These are phyloP conservation scores for Glossophaga mutica DNA, from an alignment of 2,797 vertebrate genomes.

Conservation along the genomic window DNA sequence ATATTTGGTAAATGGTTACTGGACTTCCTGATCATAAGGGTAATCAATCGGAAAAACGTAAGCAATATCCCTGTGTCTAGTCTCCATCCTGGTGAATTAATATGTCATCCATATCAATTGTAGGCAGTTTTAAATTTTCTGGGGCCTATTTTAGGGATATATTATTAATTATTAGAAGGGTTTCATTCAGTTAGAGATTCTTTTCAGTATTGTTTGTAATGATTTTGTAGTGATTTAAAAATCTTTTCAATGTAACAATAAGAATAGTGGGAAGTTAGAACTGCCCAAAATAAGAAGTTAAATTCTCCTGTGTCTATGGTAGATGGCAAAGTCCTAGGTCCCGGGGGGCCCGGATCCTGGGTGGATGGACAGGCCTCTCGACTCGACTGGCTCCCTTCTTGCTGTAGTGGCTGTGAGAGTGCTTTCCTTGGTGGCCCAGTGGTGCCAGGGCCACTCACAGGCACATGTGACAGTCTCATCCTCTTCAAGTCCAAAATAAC, in stretches of 20 bases:
- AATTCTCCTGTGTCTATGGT: background rate
- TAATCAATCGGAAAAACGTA: background rate
- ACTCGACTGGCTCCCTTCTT: background rate
- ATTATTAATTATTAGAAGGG: background rate
- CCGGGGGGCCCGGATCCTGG: fast-evolving
- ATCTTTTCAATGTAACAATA: background rate
- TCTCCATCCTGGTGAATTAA: background rate
- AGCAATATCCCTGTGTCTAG: background rate
- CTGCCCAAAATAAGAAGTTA: background rate
- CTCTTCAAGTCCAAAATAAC: background rate
- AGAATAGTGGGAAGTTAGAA: background rate
- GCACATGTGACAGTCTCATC: background rate
- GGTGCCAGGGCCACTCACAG: fast-evolving
- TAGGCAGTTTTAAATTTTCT: background rate
- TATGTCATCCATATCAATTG: background rate
- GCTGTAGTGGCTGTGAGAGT: background rate
- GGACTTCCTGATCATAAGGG: background rate
- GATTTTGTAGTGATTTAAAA: background rate
- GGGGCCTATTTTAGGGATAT: background rate
- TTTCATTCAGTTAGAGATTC: background rate
- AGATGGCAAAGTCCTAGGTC: background rate
- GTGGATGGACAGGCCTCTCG: too few species aligned
- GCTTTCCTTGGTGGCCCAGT: fast-evolving
- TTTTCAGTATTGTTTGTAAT: background rate
- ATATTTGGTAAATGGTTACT: background rate